Evolutionary conservation across 1,140 invertebrate species (phyloP).

Genomic region (Drosophila tani): DNA sequence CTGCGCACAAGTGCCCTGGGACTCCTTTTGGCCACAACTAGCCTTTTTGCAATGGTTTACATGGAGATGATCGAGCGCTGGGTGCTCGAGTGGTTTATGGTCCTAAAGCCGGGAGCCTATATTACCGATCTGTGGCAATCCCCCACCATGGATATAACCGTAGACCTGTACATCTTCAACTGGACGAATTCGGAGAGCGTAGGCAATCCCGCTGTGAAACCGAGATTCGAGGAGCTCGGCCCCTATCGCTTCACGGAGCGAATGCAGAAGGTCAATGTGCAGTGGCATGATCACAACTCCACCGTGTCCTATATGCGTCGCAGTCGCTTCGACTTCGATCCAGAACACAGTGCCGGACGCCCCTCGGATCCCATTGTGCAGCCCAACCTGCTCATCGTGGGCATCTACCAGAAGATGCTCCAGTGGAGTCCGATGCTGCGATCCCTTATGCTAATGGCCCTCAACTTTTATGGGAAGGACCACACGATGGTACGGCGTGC

Average conservation of each 20-base stretch:
- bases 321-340: slow-evolving; percentile 89
- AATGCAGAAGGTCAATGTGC: slow-evolving; percentile 88
- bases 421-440: slow-evolving; percentile 86
- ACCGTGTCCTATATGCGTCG: slow-evolving; percentile 93
- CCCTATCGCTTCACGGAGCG: slow-evolving; percentile 91
- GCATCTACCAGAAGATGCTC: slow-evolving; percentile 47
- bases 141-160: slow-evolving; percentile 90
- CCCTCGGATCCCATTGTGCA: slow-evolving; percentile 91
- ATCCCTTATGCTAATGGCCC: slow-evolving; percentile 86
- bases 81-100: slow-evolving; percentile 61
- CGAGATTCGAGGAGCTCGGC: slow-evolving; percentile 89
- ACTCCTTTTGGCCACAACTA: slow-evolving; percentile 29
- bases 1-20: slow-evolving; percentile 54
- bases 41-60: slow-evolving; percentile 45
- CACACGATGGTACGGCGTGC: slow-evolving; percentile 88
- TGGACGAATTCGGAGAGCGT: slow-evolving; percentile 92
- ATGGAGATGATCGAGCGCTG: slow-evolving; percentile 51
- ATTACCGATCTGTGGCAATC: slow-evolving; percentile 89
- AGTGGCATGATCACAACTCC: slow-evolving; percentile 89
- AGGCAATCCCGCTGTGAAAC: slow-evolving; percentile 86
- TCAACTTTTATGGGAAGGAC: slow-evolving; percentile 86
- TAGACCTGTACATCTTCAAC: slow-evolving; percentile 92
- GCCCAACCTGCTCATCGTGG: slow-evolving; percentile 91
- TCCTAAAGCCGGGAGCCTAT: slow-evolving; percentile 85
- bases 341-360: slow-evolving; percentile 89